A percentile compares a stretch with the other conserved stretches of the same genome.
These are phyloP conservation scores for Hyles euphorbiae DNA, from an alignment of 1,140 invertebrate genomes.

Conservation along the genomic window DNA sequence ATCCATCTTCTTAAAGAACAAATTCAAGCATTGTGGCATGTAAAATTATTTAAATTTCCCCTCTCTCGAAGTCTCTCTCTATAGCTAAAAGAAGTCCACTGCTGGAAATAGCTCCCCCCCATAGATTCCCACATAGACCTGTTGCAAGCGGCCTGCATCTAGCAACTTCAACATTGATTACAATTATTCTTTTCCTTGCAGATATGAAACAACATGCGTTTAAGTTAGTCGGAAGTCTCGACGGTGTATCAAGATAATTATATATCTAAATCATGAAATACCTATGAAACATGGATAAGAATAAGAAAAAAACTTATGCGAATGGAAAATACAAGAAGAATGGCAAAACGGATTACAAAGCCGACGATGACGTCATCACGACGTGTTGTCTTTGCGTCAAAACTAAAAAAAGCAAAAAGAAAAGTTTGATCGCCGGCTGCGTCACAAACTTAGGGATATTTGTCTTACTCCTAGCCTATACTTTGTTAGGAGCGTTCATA, in stretches of 20 bases:
- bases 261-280: conserved; percentile 17
- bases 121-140: no score
- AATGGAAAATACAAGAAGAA: conserved; percentile 69
- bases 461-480: conserved; percentile 90
- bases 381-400: conserved; percentile 81
- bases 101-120: no score
- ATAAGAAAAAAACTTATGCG: conserved; percentile 59
- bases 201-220: no score
- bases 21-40: no score
- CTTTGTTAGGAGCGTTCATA: conserved; percentile 90
- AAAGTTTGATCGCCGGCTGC: conserved; percentile 81
- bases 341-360: conserved; percentile 51
- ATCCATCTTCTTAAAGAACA: no score
- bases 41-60: no score
- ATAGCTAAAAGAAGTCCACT: no score
- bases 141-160: no score
- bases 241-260: background rate
- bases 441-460: conserved; percentile 93
- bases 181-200: no score
- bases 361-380: conserved; percentile 53
- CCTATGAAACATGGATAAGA: conserved; percentile 61
- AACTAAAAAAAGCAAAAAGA: conserved; percentile 79
- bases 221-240: no score
- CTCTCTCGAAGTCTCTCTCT: no score
- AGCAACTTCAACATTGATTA: no score